phyloP scores from a whole-genome alignment of 2,797 vertebrate genomes.

The Phaenicophaeus curvirostris region DNA sequence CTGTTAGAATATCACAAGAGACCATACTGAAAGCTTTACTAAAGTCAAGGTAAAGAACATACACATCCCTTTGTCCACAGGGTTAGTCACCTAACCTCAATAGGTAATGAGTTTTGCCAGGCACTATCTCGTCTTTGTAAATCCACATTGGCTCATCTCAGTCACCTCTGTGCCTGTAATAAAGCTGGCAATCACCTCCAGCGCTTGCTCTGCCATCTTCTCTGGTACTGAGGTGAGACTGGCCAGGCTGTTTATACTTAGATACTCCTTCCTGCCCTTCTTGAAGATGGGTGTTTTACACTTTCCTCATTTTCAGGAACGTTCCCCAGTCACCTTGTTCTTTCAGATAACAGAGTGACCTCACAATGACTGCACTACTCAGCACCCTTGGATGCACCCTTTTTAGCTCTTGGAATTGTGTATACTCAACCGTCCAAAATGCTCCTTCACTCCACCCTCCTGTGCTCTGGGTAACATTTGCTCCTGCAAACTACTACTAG shows the following conservation, averaged over 20 bases:
- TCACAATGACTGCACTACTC: not conserved
- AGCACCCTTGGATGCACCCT: not conserved
- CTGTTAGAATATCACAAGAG: not conserved
- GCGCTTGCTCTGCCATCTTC: not conserved
- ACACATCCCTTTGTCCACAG: not conserved
- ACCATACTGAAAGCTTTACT: not conserved
- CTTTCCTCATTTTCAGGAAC: not conserved
- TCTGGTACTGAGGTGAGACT: not conserved
- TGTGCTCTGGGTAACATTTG: not conserved
- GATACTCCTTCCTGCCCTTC: not conserved
- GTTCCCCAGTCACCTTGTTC: not conserved
- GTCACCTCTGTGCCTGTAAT: not conserved
- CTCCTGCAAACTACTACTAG: rapidly evolving
- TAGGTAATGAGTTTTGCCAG: not conserved
- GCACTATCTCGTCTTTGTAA: not conserved
- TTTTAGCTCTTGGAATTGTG: not conserved
- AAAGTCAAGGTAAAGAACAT: not conserved
- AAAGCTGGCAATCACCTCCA: not conserved
- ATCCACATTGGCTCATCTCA: not conserved
- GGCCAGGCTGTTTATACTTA: not conserved
- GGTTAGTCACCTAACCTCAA: not conserved
- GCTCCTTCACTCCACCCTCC: not conserved
- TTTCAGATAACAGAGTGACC: not conserved
- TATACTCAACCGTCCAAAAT: not conserved
- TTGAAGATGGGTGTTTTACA: not conserved